These are phyloP conservation scores for Penaeus vannamei DNA, from an alignment of 1,140 invertebrate genomes.

Conservation along the genomic window DNA sequence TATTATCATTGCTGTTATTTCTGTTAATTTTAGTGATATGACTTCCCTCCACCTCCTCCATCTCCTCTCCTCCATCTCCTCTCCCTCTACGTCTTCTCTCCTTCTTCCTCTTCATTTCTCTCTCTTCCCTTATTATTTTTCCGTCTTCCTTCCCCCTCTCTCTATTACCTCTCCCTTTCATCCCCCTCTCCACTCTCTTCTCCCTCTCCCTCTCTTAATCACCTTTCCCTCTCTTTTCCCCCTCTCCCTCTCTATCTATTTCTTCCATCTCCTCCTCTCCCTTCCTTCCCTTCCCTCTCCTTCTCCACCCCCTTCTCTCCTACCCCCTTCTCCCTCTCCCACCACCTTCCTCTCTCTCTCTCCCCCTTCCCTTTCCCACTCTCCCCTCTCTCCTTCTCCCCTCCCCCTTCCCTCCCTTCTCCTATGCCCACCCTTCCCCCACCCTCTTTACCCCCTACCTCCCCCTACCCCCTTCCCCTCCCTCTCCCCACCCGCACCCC, in stretches of 20 bases:
- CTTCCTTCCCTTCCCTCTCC: not conserved
- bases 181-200: not conserved
- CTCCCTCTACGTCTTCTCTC: too few species aligned
- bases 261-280: not conserved
- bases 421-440: too few species aligned
- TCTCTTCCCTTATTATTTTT: not conserved
- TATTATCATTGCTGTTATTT: too few species aligned
- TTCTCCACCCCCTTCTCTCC: not conserved
- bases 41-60: too few species aligned
- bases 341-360: slow-evolving; percentile 4
- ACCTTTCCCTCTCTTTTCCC: not conserved
- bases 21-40: too few species aligned
- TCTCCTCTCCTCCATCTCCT: too few species aligned
- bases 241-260: not conserved
- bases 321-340: not conserved
- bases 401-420: not conserved
- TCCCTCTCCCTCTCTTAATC: not conserved
- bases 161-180: not conserved
- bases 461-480: not conserved
- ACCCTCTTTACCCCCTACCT: not conserved
- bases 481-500: not conserved
- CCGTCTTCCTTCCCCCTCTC: not conserved
- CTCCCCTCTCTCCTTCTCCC: not conserved
- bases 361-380: not conserved
- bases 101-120: too few species aligned